phyloP scores from a whole-genome alignment of 2,113 vertebrate species.

The Istiophorus platypterus region DNA sequence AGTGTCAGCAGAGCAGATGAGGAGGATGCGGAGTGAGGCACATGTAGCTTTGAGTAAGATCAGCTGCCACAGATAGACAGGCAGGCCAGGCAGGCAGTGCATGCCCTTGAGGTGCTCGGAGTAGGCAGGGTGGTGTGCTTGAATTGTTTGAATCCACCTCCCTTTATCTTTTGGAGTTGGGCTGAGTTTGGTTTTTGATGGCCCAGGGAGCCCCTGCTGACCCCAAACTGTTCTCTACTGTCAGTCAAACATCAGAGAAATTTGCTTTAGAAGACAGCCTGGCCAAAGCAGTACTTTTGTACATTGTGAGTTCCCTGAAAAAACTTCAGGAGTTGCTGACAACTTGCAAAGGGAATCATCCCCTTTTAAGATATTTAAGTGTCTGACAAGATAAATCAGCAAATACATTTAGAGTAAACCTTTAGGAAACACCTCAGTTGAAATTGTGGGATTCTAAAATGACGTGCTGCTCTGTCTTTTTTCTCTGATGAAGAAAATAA shows the following conservation, averaged over 20 bases:
- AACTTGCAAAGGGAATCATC: conserved; percentile 30
- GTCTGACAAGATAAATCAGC: conserved; percentile 39
- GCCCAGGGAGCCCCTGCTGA: conserved; percentile 59
- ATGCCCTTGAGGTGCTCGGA: conserved; percentile 71
- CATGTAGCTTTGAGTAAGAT: conserved; percentile 66
- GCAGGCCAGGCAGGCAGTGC: conserved; percentile 40
- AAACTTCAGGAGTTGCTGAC: conserved; percentile 32
- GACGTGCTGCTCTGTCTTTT: conserved; percentile 31
- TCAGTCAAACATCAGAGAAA: conserved; percentile 69
- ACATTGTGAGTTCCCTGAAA: conserved; percentile 28
- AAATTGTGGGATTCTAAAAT: conserved; percentile 20
- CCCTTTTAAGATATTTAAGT: conserved; percentile 31
- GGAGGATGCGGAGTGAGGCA: conserved; percentile 60
- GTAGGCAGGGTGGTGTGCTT: conserved; percentile 51
- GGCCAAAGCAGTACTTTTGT: conserved; percentile 51
- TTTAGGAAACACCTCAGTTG: conserved; percentile 19
- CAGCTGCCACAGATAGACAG: conserved; percentile 72
- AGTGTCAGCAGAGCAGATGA: conserved; percentile 71
- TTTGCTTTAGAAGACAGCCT: conserved; percentile 52
- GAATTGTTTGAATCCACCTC: conserved; percentile 60
- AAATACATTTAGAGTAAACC: conserved; percentile 18
- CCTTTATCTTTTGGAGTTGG: conserved; percentile 68
- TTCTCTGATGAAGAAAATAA: conserved; percentile 42
- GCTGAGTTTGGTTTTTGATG: conserved; percentile 64
- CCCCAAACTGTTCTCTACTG: conserved; percentile 56